These are phyloP conservation scores for Gymnoscelis rufifasciata DNA, from an alignment of 2,888 invertebrate genomes.

Conservation along the genomic window DNA sequence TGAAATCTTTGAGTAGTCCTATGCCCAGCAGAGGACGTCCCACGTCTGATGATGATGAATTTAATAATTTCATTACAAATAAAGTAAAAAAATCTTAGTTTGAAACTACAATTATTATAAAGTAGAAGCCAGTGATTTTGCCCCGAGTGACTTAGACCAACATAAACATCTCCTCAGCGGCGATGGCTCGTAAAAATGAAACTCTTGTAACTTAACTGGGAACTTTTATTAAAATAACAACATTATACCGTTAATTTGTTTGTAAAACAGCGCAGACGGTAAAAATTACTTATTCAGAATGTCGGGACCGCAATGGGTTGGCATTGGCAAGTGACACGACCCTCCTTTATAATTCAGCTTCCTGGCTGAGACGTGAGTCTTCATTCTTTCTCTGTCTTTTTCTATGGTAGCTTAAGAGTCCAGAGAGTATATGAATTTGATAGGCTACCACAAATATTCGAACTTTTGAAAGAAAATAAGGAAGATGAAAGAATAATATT, in stretches of 20 bases:
- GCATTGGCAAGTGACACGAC: conserved; percentile 54
- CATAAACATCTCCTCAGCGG: conserved; percentile 61
- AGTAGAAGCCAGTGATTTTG: conserved; percentile 3
- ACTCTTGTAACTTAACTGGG: conserved; percentile 59
- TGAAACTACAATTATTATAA: not conserved
- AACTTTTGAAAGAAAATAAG: too few species aligned
- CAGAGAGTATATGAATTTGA: too few species aligned
- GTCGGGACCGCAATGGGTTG: conserved; percentile 52
- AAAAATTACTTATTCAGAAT: conserved; percentile 74
- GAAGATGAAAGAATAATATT: too few species aligned
- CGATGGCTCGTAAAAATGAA: conserved; percentile 65
- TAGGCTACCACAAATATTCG: too few species aligned
- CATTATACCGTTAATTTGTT: conserved; percentile 76
- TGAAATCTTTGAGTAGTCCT: too few species aligned
- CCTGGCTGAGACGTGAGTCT: conserved; percentile 31
- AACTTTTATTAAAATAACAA: conserved; percentile 77
- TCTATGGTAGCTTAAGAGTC: not conserved
- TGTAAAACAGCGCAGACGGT: conserved; percentile 76
- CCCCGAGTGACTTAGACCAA: conserved; percentile 16
- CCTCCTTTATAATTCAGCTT: conserved; percentile 67
- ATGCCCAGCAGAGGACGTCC: too few species aligned
- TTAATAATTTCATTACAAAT: too few species aligned
- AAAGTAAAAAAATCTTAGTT: too few species aligned
- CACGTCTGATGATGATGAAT: too few species aligned
- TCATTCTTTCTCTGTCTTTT: conserved; percentile 8